These are phyloP conservation scores for Hephaestus fuliginosus DNA, from an alignment of 2,797 vertebrate species.

Conservation along the genomic window DNA sequence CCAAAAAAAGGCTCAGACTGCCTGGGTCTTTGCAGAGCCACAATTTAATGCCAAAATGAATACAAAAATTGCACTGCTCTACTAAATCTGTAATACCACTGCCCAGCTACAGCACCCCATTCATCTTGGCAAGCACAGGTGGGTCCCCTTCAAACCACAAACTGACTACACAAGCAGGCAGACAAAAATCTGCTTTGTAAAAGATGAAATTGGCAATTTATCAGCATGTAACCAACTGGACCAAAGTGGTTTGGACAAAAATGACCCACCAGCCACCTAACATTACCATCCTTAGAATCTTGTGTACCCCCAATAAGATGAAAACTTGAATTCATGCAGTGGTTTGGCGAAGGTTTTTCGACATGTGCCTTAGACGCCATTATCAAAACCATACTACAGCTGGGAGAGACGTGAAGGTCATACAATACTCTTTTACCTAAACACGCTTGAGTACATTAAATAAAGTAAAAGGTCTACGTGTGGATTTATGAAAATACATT, in stretches of 20 bases:
- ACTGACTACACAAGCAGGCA: constrained; percentile 9
- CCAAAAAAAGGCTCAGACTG: constrained; percentile 25
- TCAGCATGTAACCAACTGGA: constrained; percentile 9
- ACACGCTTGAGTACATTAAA: not conserved
- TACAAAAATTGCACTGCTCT: constrained; percentile 21
- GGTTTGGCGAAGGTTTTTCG: constrained; percentile 20
- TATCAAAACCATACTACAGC: constrained; percentile 3
- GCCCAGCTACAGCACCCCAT: constrained; percentile 9
- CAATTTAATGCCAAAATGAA: constrained; percentile 34
- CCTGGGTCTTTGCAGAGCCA: constrained; percentile 30
- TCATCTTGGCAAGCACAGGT: constrained; percentile 24
- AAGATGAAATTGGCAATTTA: constrained; percentile 24
- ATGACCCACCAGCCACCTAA: not conserved
- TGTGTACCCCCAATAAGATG: not conserved
- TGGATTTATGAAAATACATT: constrained; percentile 14
- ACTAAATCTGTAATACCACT: constrained; percentile 26
- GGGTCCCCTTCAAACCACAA: constrained; percentile 19
- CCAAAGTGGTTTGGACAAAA: constrained; percentile 17
- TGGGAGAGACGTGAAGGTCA: not conserved
- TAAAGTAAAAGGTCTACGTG: not conserved
- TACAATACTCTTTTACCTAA: constrained; percentile 1
- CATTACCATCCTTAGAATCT: not conserved
- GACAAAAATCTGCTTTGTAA: constrained; percentile 38
- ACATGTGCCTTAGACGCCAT: not conserved
- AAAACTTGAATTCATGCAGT: not conserved